Percentiles rank a stretch among this genome's conserved stretches.
Evolutionary conservation across 2,113 vertebrate genomes (phyloP).

Genomic region (Pithys albifrons): DNA sequence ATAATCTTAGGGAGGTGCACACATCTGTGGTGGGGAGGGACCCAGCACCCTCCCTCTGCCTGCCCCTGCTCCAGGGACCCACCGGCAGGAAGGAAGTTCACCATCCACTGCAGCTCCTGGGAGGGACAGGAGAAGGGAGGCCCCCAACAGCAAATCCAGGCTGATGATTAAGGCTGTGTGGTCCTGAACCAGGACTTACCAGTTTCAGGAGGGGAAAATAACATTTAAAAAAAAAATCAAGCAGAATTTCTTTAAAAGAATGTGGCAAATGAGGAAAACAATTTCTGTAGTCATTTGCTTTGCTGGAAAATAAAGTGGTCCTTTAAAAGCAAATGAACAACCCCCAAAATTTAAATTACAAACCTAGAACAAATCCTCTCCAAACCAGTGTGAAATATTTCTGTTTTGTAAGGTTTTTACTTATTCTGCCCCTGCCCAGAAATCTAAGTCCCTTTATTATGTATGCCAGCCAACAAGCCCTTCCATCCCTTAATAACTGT

Average conservation of each 20-base stretch:
- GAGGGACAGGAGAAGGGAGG: neutral
- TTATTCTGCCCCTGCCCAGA: neutral
- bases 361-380: neutral
- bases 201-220: neutral
- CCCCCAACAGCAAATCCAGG: neutral
- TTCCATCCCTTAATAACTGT: constrained; percentile 54
- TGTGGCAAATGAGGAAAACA: neutral
- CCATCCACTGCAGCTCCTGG: fast-evolving
- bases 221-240: neutral
- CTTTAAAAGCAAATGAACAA: neutral
- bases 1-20: neutral
- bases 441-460: constrained; percentile 18
- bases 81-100: fast-evolving
- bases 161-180: neutral
- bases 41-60: neutral
- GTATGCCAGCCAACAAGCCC: constrained; percentile 18
- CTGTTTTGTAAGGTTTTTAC: neutral
- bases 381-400: neutral
- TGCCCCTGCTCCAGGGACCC: neutral
- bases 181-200: neutral
- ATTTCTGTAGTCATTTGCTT: neutral
- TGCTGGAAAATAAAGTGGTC: neutral
- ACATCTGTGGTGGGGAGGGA: too few relatives aligned
- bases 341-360: neutral
- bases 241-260: neutral